A percentile compares a stretch with the other conserved stretches of the same genome.
These are phyloP conservation scores for Thamnophis sirtalis DNA, from an alignment of 2,113 vertebrate genomes.

Conservation along the genomic window DNA sequence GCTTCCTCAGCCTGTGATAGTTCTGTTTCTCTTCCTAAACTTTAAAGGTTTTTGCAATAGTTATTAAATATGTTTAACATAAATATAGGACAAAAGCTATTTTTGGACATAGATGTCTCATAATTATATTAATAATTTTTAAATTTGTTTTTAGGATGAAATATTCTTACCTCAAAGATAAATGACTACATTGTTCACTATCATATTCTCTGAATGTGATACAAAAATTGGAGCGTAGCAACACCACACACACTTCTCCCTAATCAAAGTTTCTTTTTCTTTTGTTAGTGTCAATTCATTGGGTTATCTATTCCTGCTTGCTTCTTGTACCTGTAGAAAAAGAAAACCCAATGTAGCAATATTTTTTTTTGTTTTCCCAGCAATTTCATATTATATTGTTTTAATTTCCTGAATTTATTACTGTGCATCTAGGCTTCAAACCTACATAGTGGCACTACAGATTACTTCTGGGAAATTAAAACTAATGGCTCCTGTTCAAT, in stretches of 20 bases:
- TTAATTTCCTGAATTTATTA: constrained; percentile 4
- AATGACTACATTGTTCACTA: background rate
- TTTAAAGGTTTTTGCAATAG: background rate
- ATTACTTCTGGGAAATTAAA: constrained; percentile 23
- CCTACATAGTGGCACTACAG: background rate
- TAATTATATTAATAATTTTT: background rate
- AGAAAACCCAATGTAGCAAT: background rate
- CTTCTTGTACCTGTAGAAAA: background rate
- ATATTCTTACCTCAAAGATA: background rate
- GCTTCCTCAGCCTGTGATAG: background rate
- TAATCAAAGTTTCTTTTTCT: background rate
- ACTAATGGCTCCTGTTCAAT: background rate
- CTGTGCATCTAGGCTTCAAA: background rate
- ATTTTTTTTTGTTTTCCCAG: background rate
- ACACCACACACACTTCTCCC: background rate
- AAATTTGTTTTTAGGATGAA: background rate
- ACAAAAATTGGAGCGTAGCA: background rate
- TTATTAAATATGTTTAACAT: background rate
- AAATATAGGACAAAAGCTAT: background rate
- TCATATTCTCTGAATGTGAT: background rate
- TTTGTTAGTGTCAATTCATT: background rate
- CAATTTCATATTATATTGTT: background rate
- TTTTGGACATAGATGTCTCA: background rate
- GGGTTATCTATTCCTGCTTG: background rate
- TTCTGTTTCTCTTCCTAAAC: background rate